Evolutionary conservation across 1,140 invertebrate species (phyloP), one percentile per base, ranked within the genome.

Genomic region (Lithobius niger): DNA sequence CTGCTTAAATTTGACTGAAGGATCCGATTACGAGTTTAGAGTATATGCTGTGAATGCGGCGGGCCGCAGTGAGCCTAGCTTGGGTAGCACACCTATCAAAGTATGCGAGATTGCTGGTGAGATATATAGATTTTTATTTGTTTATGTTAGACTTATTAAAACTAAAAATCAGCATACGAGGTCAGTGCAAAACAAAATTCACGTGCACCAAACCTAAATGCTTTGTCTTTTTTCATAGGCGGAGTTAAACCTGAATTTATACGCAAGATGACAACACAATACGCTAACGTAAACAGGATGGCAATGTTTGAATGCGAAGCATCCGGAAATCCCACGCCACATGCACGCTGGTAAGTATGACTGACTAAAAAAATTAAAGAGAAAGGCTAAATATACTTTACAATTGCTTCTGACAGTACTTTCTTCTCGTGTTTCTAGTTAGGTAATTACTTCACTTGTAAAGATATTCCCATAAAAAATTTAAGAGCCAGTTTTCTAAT

Each of bases 211-310:
- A 26, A 48, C 6, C 13, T 25, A 1, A 42, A 28, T 15, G 19
- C 18, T 36, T 44, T 47, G 3, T 27, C 55, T 25, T 56, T 64
- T 31, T 63, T 64, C 64, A 47, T 58, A 70, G 77, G 88, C 52
- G 96, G 94, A 4, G 81, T 82, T 48, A 89, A 88, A 66, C 96
- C 96, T 0, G 91, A 96, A 66, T 98, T 97, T 76, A 72, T 95
- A 47, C 80, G 81, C 52, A 81, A 83, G 59, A 71, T 98, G 36
- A 77, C 79, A 16, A 82, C 89, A 61, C 75, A 82, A 55, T 82
- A 81, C 55, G 81, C 82, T n/a, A 87, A 93, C 16, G 77, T 91
- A 50, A 91, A 92, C 54, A 86, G 88, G 56, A 81, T 84, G n/a
- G 80, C 85, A 54, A 82, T 82, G 0, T 77, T 99, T 36, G 83